Percentiles rank a stretch among this genome's conserved stretches.
Conservation (phyloP, 2,113 vertebrate genomes). For the Leucopsar rothschildi region DNA sequence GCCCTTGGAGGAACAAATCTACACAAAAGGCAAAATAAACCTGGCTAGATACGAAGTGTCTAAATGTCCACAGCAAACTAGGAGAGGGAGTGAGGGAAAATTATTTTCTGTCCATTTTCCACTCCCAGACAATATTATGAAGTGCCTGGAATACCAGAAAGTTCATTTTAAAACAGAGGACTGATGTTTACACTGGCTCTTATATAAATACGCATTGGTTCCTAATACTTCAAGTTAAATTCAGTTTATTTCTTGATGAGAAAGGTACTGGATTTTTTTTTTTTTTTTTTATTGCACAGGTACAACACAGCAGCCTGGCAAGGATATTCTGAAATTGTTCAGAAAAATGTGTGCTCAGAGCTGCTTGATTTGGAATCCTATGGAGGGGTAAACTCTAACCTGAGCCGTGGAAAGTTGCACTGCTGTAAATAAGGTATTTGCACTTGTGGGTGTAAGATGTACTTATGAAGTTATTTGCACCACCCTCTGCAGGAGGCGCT, state of each 20-base stretch:
- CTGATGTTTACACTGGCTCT: neutral
- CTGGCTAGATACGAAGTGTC: neutral
- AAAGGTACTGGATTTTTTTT: neutral
- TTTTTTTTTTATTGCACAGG: neutral
- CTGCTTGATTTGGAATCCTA: neutral
- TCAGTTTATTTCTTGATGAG: neutral
- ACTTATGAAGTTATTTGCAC: neutral
- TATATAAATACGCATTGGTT: neutral
- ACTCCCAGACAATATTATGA: constrained; percentile 13
- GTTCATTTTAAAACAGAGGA: constrained; percentile 1
- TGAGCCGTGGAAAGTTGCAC: neutral
- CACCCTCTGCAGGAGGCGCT: neutral
- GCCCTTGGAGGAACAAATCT: neutral
- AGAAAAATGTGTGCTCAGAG: neutral
- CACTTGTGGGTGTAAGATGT: neutral
- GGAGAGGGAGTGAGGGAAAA: neutral
- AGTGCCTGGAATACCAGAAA: constrained; percentile 28
- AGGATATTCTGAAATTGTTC: neutral
- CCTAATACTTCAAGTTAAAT: neutral
- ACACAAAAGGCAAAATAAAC: neutral
- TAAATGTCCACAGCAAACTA: neutral
- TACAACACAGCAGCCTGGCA: neutral
- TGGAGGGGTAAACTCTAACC: neutral
- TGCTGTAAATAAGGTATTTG: neutral
- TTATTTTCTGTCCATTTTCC: neutral